Evolutionary conservation across 2,797 vertebrate genomes (phyloP), one percentile per base, ranked within the genome.

Genomic region (Macropodus opercularis): DNA sequence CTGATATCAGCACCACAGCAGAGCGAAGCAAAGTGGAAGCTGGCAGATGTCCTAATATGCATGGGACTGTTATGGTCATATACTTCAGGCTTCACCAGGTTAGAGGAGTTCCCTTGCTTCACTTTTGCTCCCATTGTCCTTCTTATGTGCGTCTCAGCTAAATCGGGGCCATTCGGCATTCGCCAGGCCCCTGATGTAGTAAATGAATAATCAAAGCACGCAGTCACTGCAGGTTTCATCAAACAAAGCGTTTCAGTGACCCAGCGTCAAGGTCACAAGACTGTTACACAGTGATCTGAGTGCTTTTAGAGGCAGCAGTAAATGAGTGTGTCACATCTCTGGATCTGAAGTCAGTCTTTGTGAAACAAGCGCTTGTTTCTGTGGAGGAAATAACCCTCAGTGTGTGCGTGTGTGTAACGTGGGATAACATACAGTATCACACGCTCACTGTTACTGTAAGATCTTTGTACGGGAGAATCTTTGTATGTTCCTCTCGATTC

Each of bases 1-100:
- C 36, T 39, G 52, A 69, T 66, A 54, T 75, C 56, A 66, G 44
- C 49, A 23, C 3, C 24, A 29, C 2, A 54, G 15, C 3, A n/a
- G 0, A 4, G 8, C 51, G 22, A 39, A 69, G 50, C 2, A 18
- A 39, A 34, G 46, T 0, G 3, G 15, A 69, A 60, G 13, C 18
- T 58, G 8, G 39, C 24, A 17, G 1, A 34, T 38, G 8, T 18
- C 2, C 5, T 40, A 14, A 50, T 11, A 31, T 31, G 29, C 4
- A 24, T 23, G 11, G 42, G 18, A 22, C 29, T 21, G 8, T 40
- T 21, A 32, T n/a, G 4, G 8, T 48, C 3, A 15, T 19, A 23
- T 38, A 27, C n/a, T 17, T 47, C 12, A 13, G 19, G 17, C 21
- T 35, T 51, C 10, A 27, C 1, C 5, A 14, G 1, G 3, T 63